phyloP scores from a whole-genome alignment of 2,797 vertebrate genomes.

The Rhinatrema bivittatum region DNA sequence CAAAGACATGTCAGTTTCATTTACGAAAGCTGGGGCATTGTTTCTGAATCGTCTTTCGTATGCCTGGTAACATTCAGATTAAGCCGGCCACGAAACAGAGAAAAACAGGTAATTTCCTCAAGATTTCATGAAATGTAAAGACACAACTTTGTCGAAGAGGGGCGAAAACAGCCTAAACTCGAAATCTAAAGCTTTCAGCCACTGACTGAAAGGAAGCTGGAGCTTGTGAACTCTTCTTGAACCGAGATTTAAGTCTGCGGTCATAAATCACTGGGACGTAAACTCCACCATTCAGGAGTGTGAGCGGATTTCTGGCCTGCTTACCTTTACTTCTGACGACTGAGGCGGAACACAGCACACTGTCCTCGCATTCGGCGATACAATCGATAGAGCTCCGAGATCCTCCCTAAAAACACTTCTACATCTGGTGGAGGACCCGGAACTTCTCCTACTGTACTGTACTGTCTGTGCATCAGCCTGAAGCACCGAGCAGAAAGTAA shows the following conservation, averaged over 20 bases:
- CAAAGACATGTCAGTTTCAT: no score
- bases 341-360: conserved; percentile 76
- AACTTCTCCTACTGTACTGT: conserved; percentile 42
- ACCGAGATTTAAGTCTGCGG: conserved; percentile 98
- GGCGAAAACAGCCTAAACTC: conserved; percentile 59
- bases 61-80: no score
- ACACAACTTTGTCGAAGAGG: conserved; percentile 30
- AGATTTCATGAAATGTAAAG: conserved; percentile 43
- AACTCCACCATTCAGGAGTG: conserved; percentile 92
- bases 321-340: conserved; percentile 97
- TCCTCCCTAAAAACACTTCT: conserved; percentile 46
- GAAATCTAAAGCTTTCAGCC: conserved; percentile 71
- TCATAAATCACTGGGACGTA: conserved; percentile 98
- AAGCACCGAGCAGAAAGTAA: conserved; percentile 58
- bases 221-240: conserved; percentile 98
- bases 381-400: conserved; percentile 71
- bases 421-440: conserved; percentile 50
- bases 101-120: conserved; percentile 29
- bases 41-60: no score
- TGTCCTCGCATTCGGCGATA: conserved; percentile 70
- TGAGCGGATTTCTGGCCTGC: conserved; percentile 86
- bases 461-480: conserved; percentile 46
- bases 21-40: no score
- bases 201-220: conserved; percentile 75
- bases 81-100: conserved; percentile 17